Base-by-base conservation (phyloP, 2,888 invertebrate species). In the Erannis defoliaria region DNA sequence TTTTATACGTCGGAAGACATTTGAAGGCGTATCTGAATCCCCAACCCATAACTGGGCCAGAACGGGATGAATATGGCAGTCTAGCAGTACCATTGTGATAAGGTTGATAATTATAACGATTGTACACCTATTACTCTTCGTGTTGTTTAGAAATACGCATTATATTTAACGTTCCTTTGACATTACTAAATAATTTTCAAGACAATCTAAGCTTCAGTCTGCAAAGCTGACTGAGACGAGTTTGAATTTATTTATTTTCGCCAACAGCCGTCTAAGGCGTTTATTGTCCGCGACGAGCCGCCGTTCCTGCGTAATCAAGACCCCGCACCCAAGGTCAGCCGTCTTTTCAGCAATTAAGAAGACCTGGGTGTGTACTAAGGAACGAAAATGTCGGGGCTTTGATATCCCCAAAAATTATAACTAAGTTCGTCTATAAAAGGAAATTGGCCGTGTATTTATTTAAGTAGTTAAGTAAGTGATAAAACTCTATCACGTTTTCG, bases 291-390 rank as follows among this genome's bases (percentile, higher is more conserved):
- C 62, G 70, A 70, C 67, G 64, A 56, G 67, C 54, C 64, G 62
- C 66, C 68, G 70, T 68, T 71, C 66, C 67, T 65, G 62, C 62
- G 73, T 73, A 71, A 72, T 72, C 70, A 72, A 72, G 68, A 68
- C 55, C 42, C 55, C 50, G 26, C 50, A 21, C 57, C 62, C 72
- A 72, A 70, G 72, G 69, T 70, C 65, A 65, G 55, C 51, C 71
- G 66, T 71, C 72, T 69, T 71, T 64, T 64, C 58, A 59, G 60
- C 70, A 70, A 70, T 70, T 70, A 68, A 71, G 70, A 62, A 60
- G 50, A 61, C 57, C 68, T 21, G 33, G 23, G 50, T 10, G 12
- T 18, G 55, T 38, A 61, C 1, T 33, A n/a, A 61, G 55, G 60
- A 33, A 16, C 1, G 31, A 10, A 1, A 16, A 21, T 3, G 5